Evolutionary conservation across 2,797 vertebrate species (phyloP).

Genomic region (Spondyliosoma cantharus): DNA sequence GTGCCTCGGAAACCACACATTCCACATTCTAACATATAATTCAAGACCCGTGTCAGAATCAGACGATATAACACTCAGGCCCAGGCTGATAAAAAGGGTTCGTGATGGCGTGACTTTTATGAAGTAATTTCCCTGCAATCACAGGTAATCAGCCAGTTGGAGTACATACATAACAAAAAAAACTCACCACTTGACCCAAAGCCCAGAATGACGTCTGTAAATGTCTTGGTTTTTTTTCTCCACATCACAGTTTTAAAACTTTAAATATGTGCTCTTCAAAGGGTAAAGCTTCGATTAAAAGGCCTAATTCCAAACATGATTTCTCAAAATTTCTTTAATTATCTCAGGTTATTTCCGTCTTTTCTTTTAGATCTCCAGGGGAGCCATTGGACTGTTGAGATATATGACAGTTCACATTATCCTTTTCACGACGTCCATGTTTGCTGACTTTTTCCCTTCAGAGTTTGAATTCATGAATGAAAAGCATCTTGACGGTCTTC

Average conservation of each 20-base stretch:
- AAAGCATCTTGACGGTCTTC: neutral
- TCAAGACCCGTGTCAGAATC: slow-evolving; percentile 50
- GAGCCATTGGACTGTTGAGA: neutral
- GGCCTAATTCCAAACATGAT: neutral
- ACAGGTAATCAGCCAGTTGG: slow-evolving; percentile 64
- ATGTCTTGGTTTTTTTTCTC: neutral
- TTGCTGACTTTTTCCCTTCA: neutral
- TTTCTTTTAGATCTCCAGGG: neutral
- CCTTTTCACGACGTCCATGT: neutral
- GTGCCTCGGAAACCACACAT: slow-evolving; percentile 14
- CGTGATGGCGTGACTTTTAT: slow-evolving; percentile 50
- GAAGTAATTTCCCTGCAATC: slow-evolving; percentile 68
- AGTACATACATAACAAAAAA: slow-evolving; percentile 42
- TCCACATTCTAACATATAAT: slow-evolving; percentile 50
- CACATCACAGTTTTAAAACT: slow-evolving; percentile 7
- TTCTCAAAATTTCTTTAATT: slow-evolving; percentile 13
- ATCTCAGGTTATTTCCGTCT: neutral
- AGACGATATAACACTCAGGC: slow-evolving; percentile 29
- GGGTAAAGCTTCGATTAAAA: slow-evolving; percentile 22
- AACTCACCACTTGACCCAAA: slow-evolving; percentile 51
- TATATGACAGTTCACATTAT: neutral
- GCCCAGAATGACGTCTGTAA: slow-evolving; percentile 22
- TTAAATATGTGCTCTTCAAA: neutral
- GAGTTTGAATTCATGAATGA: slow-evolving; percentile 1
- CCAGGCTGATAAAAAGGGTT: slow-evolving; percentile 48